These are phyloP conservation scores for Microcebus tavaratra DNA, from an alignment of 2,113 vertebrate genomes.

Conservation along the genomic window DNA sequence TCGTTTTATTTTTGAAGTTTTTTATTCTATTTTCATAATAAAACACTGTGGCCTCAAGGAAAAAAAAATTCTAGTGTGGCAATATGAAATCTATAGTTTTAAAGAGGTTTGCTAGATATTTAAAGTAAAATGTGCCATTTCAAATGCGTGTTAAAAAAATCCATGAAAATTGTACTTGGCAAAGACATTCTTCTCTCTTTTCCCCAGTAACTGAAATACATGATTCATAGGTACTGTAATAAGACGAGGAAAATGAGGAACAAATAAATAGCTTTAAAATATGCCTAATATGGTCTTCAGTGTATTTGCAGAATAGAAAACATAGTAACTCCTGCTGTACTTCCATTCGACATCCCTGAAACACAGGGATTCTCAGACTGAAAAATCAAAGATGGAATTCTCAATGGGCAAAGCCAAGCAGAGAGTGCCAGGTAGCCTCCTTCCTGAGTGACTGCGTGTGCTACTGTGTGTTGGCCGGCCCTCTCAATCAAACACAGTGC, in stretches of 20 bases:
- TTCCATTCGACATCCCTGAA: neutral
- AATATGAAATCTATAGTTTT: neutral
- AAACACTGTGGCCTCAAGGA: no score
- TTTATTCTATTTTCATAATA: no score
- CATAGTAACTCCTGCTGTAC: neutral
- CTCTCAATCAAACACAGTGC: neutral
- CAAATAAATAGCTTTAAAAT: neutral
- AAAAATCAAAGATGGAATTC: neutral
- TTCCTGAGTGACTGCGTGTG: neutral
- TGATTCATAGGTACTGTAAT: neutral
- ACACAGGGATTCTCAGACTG: neutral
- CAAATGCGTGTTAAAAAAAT: constrained; percentile 38
- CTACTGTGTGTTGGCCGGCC: neutral
- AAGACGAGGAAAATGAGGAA: neutral
- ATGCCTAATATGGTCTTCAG: no score
- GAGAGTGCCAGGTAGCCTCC: neutral
- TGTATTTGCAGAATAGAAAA: neutral
- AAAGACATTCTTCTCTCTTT: no score
- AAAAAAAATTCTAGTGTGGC: no score
- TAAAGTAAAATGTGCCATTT: constrained; percentile 8
- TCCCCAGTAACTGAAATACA: neutral
- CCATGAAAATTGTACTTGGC: neutral
- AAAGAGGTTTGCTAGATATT: neutral
- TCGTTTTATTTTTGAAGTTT: no score
- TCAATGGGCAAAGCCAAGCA: neutral